Base-by-base conservation (phyloP, 2,888 invertebrate species). In the Ophion ventricosus region DNA sequence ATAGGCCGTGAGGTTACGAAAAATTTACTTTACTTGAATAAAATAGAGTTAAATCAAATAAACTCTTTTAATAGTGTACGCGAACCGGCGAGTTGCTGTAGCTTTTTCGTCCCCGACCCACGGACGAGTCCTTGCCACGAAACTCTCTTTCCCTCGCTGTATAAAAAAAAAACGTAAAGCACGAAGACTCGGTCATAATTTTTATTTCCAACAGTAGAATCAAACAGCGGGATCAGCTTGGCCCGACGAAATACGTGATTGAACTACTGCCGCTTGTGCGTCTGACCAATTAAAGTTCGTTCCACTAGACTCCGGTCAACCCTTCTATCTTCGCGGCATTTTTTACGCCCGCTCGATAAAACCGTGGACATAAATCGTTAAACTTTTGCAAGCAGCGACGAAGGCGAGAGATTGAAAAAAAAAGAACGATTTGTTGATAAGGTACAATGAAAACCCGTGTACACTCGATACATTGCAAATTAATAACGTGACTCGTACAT, bases 1-100 rank as follows among this genome's bases (percentile, higher is more conserved):
- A 26, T 54, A 72, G 79, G 80, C 61, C 76, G 29, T 29, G 29
- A 4, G 29, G 29, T 29, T 0, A 29, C 29, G 29, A 29, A 29
- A 29, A 29, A 29, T 5, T 29, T 29, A 29, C 29, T 29, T 29
- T 0, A 29, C 29, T 5, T 5, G 7, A 7, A 7, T 35, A 35
- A 8, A 35, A 7, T 8, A 7, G 5, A 35, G 35, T 35, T 35
- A 8, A 35, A 35, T 35, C 35, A 8, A 35, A 35, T 35, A 35
- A 35, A 35, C 8, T 35, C 8, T 35, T 35, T 35, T 35, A 2
- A 8, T 8, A 35, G 35, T 35, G 35, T 35, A 35, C 35, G 35
- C 35, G 35, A 35, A 35, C 1, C 35, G 35, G 5, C 5, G 35
- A 35, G 35, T 4, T 8, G 7, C 35, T 35, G 2, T 35, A 5